Evolutionary conservation across 2,797 vertebrate species (phyloP), one percentile per base, ranked within the genome.

Genomic region (Rhinogobio ventralis): DNA sequence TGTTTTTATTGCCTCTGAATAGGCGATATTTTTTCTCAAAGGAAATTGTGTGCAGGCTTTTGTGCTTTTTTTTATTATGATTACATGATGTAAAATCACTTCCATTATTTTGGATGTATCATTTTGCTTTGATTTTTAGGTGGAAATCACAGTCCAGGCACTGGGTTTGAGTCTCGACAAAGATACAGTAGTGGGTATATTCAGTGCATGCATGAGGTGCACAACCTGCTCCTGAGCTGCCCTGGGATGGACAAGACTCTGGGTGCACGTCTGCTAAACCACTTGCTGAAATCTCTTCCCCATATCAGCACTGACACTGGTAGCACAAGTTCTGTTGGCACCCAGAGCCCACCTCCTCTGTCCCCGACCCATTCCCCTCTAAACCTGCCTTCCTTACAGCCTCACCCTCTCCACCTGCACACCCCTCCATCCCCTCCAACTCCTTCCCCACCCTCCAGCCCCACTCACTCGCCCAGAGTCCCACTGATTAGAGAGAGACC

Each of bases 191-290:
- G 87, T 17, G 92, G 92, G 45, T 93, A 93, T 81, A 93, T 93
- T 69, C 92, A 93, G 74, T 93, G 92, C 88, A 93, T 93, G 91
- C 92, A 93, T 1, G 92, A 93, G 88, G 92, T 93, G 28, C 92
- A 93, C 84, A 93, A 93, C 81, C 87, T 93, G 66, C 91, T 93
- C 8, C 85, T 92, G 36, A 92, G 85, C 88, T 93, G 91, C 86
- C 88, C 90, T 3, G 90, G 92, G 25, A 90, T 92, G 92, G 92
- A 93, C 89, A 91, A 93, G 88, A 85, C 89, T 42, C 84, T 91
- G 49, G 92, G 92, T 0, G 92, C 91, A 7, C 87, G 91, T 9
- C 88, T 93, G n/a, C 85, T 93, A n/a, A 93, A 92, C 89, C 92
- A 93, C 69, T 86, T 93, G 68, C 87, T 93, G 72, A 90, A 91